Base-by-base conservation (phyloP, 2,113 vertebrate species). In the Petaurus breviceps region DNA sequence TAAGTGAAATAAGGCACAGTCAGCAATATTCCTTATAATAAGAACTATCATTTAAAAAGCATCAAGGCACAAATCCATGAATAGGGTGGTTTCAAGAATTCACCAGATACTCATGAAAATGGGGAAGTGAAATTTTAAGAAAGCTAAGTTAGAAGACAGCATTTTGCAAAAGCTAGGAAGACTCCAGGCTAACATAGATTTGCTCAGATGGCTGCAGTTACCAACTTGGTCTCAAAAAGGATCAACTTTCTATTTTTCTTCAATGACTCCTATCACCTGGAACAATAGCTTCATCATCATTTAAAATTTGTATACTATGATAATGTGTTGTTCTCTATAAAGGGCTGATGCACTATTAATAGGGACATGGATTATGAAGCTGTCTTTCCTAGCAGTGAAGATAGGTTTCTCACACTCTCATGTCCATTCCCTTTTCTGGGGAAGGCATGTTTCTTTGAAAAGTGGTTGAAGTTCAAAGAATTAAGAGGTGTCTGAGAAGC, bases 1-100 rank as follows among this genome's bases (percentile, higher is more conserved):
- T 89, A 31, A 94, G 91, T 90, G 96, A 97, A 97, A 94, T 77
- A 94, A 96, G 84, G 84, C 92, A 10, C 77, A 92, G 94, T 97
- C 96, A 96, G 97, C 97, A 95, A 53, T 90, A 77, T 92, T 61
- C 92, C 68, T 94, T 43, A 92, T 3, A 22, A 90, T 68, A 77
- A 95, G 54, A 97, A 93, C 93, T 19, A 24, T 55, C 93, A 93
- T 91, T 43, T 92, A 97, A 95, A 51, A 92, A 53, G 50, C 14
- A 93, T 92, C 92, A 94, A 95, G 90, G 93, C 90, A 84, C 51
- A 96, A 97, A 91, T 23, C 90, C 90, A 12, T 89, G 43, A 46
- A 89, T 23, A 91, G 57, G 37, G 51, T 92, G 54, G 54, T 89
- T 89, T 92, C 50, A 47, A 4, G 8, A 93, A 46, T 12, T 90